phyloP scores from a whole-genome alignment of 37 sponge, comb jelly and placozoan genomes.

The Cliona cf. orientalis region DNA sequence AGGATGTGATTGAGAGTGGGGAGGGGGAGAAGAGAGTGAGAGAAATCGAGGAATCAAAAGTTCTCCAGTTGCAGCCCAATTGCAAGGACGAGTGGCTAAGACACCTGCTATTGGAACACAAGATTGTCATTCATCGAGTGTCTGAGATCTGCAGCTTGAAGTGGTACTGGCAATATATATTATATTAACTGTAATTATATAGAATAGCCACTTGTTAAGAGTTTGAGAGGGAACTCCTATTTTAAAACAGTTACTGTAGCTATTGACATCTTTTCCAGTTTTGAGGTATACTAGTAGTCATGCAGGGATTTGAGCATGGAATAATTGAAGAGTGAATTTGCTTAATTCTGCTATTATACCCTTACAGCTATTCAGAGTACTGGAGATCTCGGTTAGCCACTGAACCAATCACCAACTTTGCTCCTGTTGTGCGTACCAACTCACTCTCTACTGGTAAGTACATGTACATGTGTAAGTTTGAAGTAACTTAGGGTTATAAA shows the following conservation, averaged over 20 bases:
- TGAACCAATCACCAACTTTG: slow-evolving; percentile 33
- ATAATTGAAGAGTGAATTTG: background rate
- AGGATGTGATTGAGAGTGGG: background rate
- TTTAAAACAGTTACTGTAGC: background rate
- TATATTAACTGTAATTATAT: no score
- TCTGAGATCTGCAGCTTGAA: slow-evolving; percentile 51
- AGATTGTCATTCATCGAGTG: slow-evolving; percentile 60
- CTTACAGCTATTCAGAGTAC: slow-evolving; percentile 49
- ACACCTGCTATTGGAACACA: slow-evolving; percentile 59
- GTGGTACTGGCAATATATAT: no score
- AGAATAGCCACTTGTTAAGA: background rate
- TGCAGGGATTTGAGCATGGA: background rate
- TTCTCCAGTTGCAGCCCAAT: background rate
- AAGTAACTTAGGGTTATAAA: background rate
- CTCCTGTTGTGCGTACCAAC: slow-evolving; percentile 68
- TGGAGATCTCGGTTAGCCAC: slow-evolving; percentile 57
- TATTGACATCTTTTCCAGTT: background rate
- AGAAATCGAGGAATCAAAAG: background rate
- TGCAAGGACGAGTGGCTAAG: slow-evolving; percentile 48
- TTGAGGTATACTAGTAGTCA: background rate
- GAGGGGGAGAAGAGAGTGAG: background rate
- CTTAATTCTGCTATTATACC: no score
- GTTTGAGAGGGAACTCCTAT: background rate
- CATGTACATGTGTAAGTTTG: background rate
- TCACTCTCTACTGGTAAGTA: slow-evolving; percentile 35